Base-by-base conservation (phyloP, 2,888 invertebrate species). In the Lasioglossum morio region DNA sequence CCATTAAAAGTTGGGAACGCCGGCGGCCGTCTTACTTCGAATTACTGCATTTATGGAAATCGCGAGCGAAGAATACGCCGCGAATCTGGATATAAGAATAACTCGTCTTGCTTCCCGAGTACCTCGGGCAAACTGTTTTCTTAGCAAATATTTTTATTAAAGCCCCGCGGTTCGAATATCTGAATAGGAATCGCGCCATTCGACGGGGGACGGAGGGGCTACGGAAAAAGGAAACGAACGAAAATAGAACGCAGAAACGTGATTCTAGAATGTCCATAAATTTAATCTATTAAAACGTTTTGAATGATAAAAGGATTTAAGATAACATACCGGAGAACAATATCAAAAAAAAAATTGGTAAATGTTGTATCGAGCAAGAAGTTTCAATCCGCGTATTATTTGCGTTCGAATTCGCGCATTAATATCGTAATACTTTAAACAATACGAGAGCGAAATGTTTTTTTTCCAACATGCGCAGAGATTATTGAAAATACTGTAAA, bases 131-230 rank as follows among this genome's bases (percentile, higher is more conserved):
- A 86, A 84, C 90, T 94, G 94, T 94, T 94, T 92, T 94, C 94
- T 94, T 91, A 92, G 89, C 88, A 93, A 94, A 94, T 94, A 94
- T 94, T 94, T 94, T 94, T 93, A 92, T 92, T 92, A 88, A 91
- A 92, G 89, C 92, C 92, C 90, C 87, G 84, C 88, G 86, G 90
- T 91, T 93, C 92, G 94, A 94, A 94, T 94, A 94, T 94, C 92
- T 94, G 93, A 94, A 94, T 94, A 94, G 90, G 92, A 92, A 93
- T 92, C 82, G 89, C 86, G 90, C 75, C 82, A 90, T 88, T 89
- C 70, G 40, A 23, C 34, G 37, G 69, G 23, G 70, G 70, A 70
- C 37, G n/a, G 48, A 76, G 79, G 69, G 82, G 77, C 72, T 76
- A 57, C 77, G 88, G 80, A 82, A 78, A 82, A 85, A 87, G 86